Evolutionary conservation across 2,113 vertebrate genomes (phyloP).

Genomic region (Carassius carassius): DNA sequence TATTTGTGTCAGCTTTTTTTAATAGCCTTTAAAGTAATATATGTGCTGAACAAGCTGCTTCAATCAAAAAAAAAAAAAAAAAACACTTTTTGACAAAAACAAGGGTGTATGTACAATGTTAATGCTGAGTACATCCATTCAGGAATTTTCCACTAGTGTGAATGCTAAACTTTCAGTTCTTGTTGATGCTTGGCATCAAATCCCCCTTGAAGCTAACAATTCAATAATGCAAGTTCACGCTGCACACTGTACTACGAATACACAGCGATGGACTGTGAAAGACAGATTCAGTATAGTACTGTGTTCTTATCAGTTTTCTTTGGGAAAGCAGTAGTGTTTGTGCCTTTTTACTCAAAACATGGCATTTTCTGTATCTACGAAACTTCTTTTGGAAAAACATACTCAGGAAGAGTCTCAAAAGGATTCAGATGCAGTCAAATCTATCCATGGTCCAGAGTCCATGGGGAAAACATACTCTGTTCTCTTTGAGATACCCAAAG

Average conservation of each 20-base stretch:
- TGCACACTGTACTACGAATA: not conserved
- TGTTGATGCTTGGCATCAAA: conserved; percentile 37
- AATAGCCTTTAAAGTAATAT: conserved; percentile 34
- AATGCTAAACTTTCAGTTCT: conserved; percentile 15
- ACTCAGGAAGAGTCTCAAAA: conserved; percentile 27
- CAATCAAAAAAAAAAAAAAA: not conserved
- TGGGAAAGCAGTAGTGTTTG: conserved; percentile 26
- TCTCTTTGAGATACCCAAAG: conserved; percentile 41
- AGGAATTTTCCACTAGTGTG: not conserved
- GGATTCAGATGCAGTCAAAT: not conserved
- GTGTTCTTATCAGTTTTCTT: conserved; percentile 11
- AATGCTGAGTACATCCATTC: conserved; percentile 11
- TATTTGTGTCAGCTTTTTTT: conserved; percentile 39
- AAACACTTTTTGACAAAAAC: conserved; percentile 9
- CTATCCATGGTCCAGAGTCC: not conserved
- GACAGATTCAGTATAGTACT: not conserved
- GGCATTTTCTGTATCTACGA: not conserved
- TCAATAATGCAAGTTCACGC: not conserved
- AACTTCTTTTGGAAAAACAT: conserved; percentile 12
- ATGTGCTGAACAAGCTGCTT: conserved; percentile 14
- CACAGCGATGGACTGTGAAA: conserved; percentile 18
- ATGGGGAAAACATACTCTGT: conserved; percentile 26
- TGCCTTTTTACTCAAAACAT: conserved; percentile 19
- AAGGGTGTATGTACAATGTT: conserved; percentile 29
- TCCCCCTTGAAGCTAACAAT: not conserved